Base-by-base conservation (phyloP, 2,888 invertebrate genomes). In the Drosophila quinaria region DNA sequence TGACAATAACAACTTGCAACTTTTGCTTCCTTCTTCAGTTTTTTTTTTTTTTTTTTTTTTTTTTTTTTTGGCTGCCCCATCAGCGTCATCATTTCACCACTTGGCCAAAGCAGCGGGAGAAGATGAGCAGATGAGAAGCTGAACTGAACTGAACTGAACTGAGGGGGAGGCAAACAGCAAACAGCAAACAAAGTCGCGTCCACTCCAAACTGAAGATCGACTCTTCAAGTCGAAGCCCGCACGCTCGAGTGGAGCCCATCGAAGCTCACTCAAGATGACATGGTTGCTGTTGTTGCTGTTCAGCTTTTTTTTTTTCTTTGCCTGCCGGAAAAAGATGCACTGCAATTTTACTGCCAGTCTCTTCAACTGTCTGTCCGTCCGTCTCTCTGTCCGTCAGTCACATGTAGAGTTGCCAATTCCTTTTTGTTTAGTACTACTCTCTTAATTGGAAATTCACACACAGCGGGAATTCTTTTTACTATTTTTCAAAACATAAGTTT, bases 31-130 rank as follows among this genome's bases (percentile, higher is more conserved):
- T 68, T 59, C 72, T 73, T 47, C 25, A 44, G 42, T 42, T 54
- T 42, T 13, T 15, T 37, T 25, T 41, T 37, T 17, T 44, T 31
- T 33, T n/a, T 37, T 37, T 37, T 31, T 15, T 25, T 41, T 37
- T 17, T 44, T 31, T 33, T n/a, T 37, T 37, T 37, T 31, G 35
- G 17, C 58, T 69, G 68, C 42, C 52, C 59, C 59, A 37, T 46
- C 58, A 49, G 37, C 39, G 44, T 61, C 78, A 52, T 60, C 78
- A 87, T 80, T 87, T 80, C 69, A 67, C 87, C 80, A 80, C 78
- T 87, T 47, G n/a, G 68, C 41, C 42, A 46, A 11, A 46, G 46
- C 46, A 46, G 37, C 22, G 37, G 37, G 37, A 39, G 50, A 13
- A 4, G 35, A 19, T 35, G 50, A 33, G 49, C 35, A 25, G 46